A percentile compares a stretch with the other conserved stretches of the same genome.
These are phyloP conservation scores for Apoderus coryli DNA, from an alignment of 2,888 invertebrate species.

Conservation along the genomic window DNA sequence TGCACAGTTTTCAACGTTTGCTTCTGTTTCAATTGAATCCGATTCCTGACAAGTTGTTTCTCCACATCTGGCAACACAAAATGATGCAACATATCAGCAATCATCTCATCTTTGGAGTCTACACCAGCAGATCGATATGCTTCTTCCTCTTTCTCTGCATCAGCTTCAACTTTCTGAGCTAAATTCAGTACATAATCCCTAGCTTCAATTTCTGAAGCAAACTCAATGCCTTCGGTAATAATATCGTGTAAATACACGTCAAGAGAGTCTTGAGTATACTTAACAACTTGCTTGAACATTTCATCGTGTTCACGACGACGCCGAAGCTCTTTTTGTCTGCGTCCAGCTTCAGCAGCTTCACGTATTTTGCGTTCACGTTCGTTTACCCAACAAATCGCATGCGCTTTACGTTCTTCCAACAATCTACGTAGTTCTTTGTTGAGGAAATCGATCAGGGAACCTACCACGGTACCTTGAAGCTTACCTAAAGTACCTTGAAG, in stretches of 20 bases:
- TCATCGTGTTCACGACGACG: slow-evolving; percentile 62
- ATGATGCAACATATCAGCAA: slow-evolving; percentile 43
- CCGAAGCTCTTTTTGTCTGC: slow-evolving; percentile 60
- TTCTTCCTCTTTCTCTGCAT: slow-evolving; percentile 29
- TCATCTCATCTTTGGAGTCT: slow-evolving; percentile 32
- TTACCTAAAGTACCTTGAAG: slow-evolving; percentile 48
- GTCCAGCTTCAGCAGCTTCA: slow-evolving; percentile 69
- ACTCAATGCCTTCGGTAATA: slow-evolving; percentile 43
- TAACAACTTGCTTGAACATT: slow-evolving; percentile 53
- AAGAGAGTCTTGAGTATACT: slow-evolving; percentile 44
- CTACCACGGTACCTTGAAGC: slow-evolving; percentile 57
- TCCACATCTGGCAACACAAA: slow-evolving; percentile 42
- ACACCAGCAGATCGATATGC: slow-evolving; percentile 10
- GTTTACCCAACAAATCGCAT: slow-evolving; percentile 63
- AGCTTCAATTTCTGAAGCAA: slow-evolving; percentile 41
- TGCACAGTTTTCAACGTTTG: slow-evolving; percentile 32
- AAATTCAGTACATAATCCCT: slow-evolving; percentile 36
- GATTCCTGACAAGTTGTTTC: slow-evolving; percentile 30
- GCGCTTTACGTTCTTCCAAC: slow-evolving; percentile 62
- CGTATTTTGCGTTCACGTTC: slow-evolving; percentile 60
- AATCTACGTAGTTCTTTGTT: slow-evolving; percentile 64
- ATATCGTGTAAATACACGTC: slow-evolving; percentile 49
- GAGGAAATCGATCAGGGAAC: slow-evolving; percentile 57
- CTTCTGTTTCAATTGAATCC: slow-evolving; percentile 29
- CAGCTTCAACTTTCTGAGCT: slow-evolving; percentile 41